A percentile compares a stretch with the other conserved stretches of the same genome.
Evolutionary conservation across 2,113 vertebrate genomes (phyloP).

Genomic region (Oceanodroma tethys): DNA sequence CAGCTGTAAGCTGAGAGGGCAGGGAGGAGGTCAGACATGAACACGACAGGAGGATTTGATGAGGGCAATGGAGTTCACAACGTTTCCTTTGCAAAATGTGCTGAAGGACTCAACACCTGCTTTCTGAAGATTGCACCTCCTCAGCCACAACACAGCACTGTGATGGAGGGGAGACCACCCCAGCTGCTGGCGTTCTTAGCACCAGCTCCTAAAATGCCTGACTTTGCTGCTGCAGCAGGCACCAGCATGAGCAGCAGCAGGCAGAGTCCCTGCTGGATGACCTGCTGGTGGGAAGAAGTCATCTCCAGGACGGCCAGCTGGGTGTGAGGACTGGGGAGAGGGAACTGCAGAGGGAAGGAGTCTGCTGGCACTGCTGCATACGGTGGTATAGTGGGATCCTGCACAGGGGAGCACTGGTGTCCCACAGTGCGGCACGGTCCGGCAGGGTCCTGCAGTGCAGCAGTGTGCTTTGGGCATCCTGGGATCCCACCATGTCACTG

Average conservation of each 20-base stretch:
- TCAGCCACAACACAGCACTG: fast-evolving
- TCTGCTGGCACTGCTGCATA: not conserved
- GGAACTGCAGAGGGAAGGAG: not conserved
- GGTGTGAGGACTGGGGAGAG: not conserved
- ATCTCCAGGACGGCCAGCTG: not conserved
- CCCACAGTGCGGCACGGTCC: not conserved
- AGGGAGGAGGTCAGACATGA: not conserved
- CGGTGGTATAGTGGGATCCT: not conserved
- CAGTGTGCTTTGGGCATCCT: not conserved
- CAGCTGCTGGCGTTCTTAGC: fast-evolving
- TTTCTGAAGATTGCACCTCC: not conserved
- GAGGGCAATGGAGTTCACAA: not conserved
- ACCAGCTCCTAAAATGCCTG: not conserved
- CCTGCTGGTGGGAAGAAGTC: not conserved
- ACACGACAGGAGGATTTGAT: not conserved
- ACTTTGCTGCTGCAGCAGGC: not conserved
- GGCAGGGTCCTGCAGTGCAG: no score
- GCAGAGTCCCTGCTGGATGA: not conserved
- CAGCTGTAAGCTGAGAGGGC: not conserved
- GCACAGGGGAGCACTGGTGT: not conserved
- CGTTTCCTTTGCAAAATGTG: not conserved
- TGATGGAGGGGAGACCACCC: not conserved
- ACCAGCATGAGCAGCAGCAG: not conserved
- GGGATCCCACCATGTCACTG: not conserved
- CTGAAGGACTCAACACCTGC: not conserved